These are phyloP conservation scores for Synergus umbraculus DNA, from an alignment of 2,888 invertebrate genomes.

Conservation along the genomic window DNA sequence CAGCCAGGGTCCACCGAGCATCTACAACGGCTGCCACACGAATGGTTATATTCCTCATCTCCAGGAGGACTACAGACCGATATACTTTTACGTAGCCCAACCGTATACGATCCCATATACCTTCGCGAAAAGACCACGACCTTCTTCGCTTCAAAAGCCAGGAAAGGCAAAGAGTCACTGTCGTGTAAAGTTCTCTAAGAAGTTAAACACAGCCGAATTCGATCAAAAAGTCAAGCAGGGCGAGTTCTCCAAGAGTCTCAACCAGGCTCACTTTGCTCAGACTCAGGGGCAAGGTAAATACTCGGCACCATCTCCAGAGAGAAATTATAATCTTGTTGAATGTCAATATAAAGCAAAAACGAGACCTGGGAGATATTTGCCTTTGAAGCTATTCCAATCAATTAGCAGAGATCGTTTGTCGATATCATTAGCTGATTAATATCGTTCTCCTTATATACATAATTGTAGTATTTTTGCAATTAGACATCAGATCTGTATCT, in stretches of 20 bases:
- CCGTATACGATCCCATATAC: constrained; percentile 74
- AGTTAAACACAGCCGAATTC: constrained; percentile 70
- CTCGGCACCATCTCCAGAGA: neutral
- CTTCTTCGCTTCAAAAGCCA: constrained; percentile 66
- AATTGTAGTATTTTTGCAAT: neutral
- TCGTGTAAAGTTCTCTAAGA: constrained; percentile 72
- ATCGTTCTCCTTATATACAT: neutral
- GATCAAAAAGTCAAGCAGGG: constrained; percentile 73
- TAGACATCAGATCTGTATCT: neutral
- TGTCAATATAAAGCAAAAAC: neutral
- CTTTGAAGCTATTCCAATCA: constrained; percentile 5
- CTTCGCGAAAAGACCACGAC: constrained; percentile 70
- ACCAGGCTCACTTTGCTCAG: constrained; percentile 72
- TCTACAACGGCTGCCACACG: constrained; percentile 65
- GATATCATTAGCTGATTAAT: constrained; percentile 15
- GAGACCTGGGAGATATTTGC: neutral
- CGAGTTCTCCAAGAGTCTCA: constrained; percentile 73
- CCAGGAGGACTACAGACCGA: constrained; percentile 73
- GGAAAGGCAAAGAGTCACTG: constrained; percentile 66
- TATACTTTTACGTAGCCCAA: constrained; percentile 74
- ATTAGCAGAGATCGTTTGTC: neutral
- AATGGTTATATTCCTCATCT: constrained; percentile 71
- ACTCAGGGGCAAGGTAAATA: constrained; percentile 68
- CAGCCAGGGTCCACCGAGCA: constrained; percentile 71
- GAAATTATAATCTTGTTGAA: constrained; percentile 26